These are phyloP conservation scores for Drosophila pegasa DNA, from an alignment of 2,888 invertebrate genomes.

Conservation along the genomic window DNA sequence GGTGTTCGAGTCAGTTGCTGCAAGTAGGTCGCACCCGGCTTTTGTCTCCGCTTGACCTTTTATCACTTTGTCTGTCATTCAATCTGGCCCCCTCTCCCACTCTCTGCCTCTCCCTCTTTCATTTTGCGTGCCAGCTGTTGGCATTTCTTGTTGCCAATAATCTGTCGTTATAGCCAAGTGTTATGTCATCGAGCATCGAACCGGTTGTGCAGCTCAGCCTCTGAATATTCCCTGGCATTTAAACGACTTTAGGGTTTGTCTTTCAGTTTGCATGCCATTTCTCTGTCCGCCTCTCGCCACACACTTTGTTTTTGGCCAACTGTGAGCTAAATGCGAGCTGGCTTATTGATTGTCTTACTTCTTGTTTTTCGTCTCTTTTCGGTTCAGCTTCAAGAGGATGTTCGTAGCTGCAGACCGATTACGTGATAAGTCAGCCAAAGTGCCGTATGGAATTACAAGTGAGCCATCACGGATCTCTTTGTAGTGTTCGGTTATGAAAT, in stretches of 20 bases:
- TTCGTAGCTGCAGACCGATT: constrained; percentile 30
- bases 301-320: constrained; percentile 21
- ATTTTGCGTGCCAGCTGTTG: constrained; percentile 15
- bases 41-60: constrained; percentile 56
- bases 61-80: constrained; percentile 22
- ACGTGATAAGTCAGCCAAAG: constrained; percentile 46
- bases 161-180: constrained; percentile 65
- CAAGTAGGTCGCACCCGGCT: constrained; percentile 59
- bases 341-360: constrained; percentile 34
- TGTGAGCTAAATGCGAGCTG: constrained; percentile 35
- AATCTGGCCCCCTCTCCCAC: not conserved
- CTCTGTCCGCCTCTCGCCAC: constrained; percentile 26
- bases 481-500: constrained; percentile 5
- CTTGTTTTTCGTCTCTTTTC: not conserved
- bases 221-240: constrained; percentile 59
- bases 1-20: constrained; percentile 28
- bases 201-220: constrained; percentile 62
- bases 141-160: constrained; percentile 63
- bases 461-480: constrained; percentile 15
- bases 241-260: constrained; percentile 54
- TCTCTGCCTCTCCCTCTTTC: not conserved
- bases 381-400: constrained; percentile 42
- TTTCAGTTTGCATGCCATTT: constrained; percentile 39
- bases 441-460: constrained; percentile 32
- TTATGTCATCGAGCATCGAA: constrained; percentile 72